Base-by-base conservation (phyloP, 2,888 invertebrate genomes). In the Eustalomyia histrio region DNA sequence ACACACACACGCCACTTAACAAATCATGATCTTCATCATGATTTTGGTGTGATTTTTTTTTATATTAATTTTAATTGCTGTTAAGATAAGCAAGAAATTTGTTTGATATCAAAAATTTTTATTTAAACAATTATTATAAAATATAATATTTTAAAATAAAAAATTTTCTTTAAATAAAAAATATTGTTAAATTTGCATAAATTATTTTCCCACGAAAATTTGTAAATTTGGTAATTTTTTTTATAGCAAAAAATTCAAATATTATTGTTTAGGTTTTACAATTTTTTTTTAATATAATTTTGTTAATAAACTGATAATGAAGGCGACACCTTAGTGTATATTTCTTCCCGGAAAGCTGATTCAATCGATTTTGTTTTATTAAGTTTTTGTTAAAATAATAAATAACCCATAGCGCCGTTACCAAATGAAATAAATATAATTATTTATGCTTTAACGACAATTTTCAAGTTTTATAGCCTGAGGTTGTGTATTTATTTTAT, bases 41-140 rank as follows among this genome's bases (percentile, higher is more conserved):
- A 74, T 74, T 74, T 69, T 55, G 65, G 74, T 78, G 78, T 74
- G 78, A 71, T 55, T 78, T 74, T 74, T 72, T 73, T 79, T 80
- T 63, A 57, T 81, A 81, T 71, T 81, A 81, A 81, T 81, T 81
- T 78, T 81, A 81, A 81, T 81, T 81, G 81, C 69, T 81, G 81
- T 78, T 81, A 78, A 81, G 81, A 81, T 81, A 81, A 81, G 78
- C 74, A 33, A 35, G 60, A 21, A 65, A 50, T 61, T 63, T 73
- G 35, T 55, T 60, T 12, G 1, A 39, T 39, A 39, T 39, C 1
- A 39, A 10, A 39, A 39, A 35, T 35, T 8, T 35, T 8, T 39
- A 39, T 39, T 39, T 39, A 12, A 2, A 39, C 4, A 9, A 39
- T 39, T 39, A 12, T 39, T 58, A 33, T 35, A 6, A 29, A n/a